Evolutionary conservation across 2,888 invertebrate genomes (phyloP).

Genomic region (Pocota personata): DNA sequence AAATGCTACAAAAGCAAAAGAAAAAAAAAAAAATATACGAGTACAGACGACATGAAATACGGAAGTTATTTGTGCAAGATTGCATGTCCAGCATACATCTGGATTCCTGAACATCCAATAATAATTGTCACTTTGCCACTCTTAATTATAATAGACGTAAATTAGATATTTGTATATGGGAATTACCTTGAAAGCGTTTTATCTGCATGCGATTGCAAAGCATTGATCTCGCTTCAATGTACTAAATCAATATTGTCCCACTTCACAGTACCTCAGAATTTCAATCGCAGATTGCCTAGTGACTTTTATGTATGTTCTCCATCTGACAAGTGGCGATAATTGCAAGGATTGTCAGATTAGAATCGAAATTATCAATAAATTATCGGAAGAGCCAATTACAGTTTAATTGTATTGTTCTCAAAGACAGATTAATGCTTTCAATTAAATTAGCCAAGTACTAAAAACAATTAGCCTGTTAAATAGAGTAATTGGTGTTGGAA

Average conservation of each 20-base stretch:
- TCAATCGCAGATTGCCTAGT: background rate
- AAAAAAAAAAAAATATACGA: too few species aligned
- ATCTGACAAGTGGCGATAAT: background rate
- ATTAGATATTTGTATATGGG: slow-evolving; percentile 1
- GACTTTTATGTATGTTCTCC: background rate
- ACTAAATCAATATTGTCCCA: background rate
- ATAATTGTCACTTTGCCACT: background rate
- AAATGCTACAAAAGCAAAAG: background rate
- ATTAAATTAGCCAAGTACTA: background rate
- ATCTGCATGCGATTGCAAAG: background rate
- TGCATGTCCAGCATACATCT: background rate
- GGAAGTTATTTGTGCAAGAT: background rate
- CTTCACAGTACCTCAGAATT: background rate
- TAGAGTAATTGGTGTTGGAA: background rate
- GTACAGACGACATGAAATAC: background rate
- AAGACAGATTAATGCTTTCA: background rate
- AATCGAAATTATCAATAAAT: background rate
- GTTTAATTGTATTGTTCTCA: background rate
- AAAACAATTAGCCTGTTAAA: background rate
- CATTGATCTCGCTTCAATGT: background rate
- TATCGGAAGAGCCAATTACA: background rate
- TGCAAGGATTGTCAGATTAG: background rate
- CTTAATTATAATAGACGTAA: background rate
- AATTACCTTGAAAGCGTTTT: background rate
- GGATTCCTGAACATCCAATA: background rate